Base-by-base conservation (phyloP, 2,888 invertebrate species). In the Doris montereyensis region DNA sequence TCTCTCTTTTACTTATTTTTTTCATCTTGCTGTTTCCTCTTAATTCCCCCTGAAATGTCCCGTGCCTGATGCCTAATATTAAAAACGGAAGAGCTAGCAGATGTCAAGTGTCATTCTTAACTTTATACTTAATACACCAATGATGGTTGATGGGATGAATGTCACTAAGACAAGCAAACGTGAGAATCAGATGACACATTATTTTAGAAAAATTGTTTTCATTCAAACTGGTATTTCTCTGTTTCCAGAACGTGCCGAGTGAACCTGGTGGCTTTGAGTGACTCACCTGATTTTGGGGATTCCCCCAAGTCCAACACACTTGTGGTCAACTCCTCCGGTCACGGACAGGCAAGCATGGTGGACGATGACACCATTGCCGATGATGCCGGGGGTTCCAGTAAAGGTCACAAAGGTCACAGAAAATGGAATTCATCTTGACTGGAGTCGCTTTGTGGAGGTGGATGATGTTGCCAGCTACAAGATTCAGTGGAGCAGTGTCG, bases 401-500 rank as follows among this genome's bases (percentile, higher is more conserved):
- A 88, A 86, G 83, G 88, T 90, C 65, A 86, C 87, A n/a, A 85
- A 87, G 79, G 87, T 90, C 28, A 87, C 88, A 3, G 91, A 91
- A 78, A 86, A 86, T 5, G 84, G 87, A 17, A 89, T 91, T 52
- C 89, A 90, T 76, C 82, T 91, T 30, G 91, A 91, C 83, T 91
- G 91, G 91, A 82, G 83, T 65, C 81, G 83, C 21, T 90, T 89
- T 84, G 58, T 86, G 34, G 88, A 88, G 79, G 85, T 87, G 4
- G 87, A 88, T 3, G 89, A 86, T 3, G 83, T 91, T 71, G 83
- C 85, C 0, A 87, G 86, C 80, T 91, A 89, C 83, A 89, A 87
- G 80, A 88, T 91, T 62, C 88, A 89, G 77, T 91, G 91, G 91
- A 90, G 88, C 82, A 90, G 89, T 82, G 88, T 89, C 10, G 90